Percentiles rank a stretch among this genome's conserved stretches.
Evolutionary conservation across 2,797 vertebrate genomes (phyloP).

Genomic region (Pelobates cultripes): DNA sequence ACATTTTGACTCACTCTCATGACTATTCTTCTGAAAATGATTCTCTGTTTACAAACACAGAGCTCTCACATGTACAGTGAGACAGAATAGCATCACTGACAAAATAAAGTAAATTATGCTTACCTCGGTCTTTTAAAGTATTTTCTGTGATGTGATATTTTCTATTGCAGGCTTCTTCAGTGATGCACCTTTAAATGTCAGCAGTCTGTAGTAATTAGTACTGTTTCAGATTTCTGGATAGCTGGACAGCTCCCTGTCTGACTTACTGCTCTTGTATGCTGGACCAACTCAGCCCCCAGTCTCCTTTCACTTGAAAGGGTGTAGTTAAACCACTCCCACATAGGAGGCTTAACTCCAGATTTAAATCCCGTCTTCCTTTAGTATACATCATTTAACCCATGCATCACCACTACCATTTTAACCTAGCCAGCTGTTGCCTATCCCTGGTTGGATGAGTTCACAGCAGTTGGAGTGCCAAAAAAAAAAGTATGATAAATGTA

Average conservation of each 20-base stretch:
- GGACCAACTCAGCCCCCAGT: background rate
- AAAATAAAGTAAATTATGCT: background rate
- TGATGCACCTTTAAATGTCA: background rate
- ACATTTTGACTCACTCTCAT: too few species aligned
- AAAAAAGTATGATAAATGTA: too few species aligned
- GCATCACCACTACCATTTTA: background rate
- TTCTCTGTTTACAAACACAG: too few species aligned
- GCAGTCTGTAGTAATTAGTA: background rate
- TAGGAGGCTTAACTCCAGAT: slow-evolving; percentile 8
- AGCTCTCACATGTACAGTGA: background rate
- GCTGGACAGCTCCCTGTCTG: slow-evolving; percentile 44
- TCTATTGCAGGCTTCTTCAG: background rate
- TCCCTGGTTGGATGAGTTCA: too few species aligned
- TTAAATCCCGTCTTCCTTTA: background rate
- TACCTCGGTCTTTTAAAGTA: slow-evolving; percentile 13
- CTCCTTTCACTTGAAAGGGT: slow-evolving; percentile 36
- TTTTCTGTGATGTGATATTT: background rate
- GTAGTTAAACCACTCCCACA: slow-evolving; percentile 34
- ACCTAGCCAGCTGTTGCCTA: too few species aligned
- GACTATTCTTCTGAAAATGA: too few species aligned
- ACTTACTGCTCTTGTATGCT: slow-evolving; percentile 8
- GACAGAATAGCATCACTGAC: background rate
- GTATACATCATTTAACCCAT: slow-evolving; percentile 15
- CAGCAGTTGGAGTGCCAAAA: too few species aligned
- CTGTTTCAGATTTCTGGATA: slow-evolving; percentile 20